phyloP scores from a whole-genome alignment of 1,140 invertebrate genomes.

The Gyrodactylus salaris region DNA sequence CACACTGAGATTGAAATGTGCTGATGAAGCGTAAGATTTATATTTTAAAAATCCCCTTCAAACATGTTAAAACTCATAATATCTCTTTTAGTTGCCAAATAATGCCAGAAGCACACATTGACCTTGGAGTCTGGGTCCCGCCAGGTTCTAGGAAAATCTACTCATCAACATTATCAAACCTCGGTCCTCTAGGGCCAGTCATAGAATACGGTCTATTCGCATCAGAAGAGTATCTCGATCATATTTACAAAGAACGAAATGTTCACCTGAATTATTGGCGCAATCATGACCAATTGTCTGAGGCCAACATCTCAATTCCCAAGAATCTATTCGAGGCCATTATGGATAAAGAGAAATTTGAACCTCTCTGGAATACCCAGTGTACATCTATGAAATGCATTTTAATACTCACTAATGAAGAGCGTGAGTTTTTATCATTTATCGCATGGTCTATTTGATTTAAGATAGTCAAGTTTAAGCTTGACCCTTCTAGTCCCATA shows the following conservation, averaged over 20 bases:
- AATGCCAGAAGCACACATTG: not conserved
- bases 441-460: too few species aligned
- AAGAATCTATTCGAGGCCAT: not conserved
- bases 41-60: not conserved
- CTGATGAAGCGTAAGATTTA: not conserved
- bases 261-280: not conserved
- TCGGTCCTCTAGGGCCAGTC: not conserved
- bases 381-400: not conserved
- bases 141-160: not conserved
- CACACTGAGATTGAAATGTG: not conserved
- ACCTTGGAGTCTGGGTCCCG: not conserved
- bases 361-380: not conserved
- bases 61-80: not conserved
- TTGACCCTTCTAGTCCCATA: too few species aligned
- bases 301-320: not conserved
- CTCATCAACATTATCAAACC: not conserved
- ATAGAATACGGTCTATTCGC: not conserved
- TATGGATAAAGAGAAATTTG: not conserved
- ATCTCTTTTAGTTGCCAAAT: not conserved
- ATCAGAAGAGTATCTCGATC: not conserved
- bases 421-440: not conserved
- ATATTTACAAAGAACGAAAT: not conserved
- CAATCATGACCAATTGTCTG: not conserved
- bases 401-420: not conserved
- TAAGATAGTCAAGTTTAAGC: too few species aligned